These are phyloP conservation scores for Leistus spinibarbis DNA, from an alignment of 2,888 invertebrate species.

Conservation along the genomic window DNA sequence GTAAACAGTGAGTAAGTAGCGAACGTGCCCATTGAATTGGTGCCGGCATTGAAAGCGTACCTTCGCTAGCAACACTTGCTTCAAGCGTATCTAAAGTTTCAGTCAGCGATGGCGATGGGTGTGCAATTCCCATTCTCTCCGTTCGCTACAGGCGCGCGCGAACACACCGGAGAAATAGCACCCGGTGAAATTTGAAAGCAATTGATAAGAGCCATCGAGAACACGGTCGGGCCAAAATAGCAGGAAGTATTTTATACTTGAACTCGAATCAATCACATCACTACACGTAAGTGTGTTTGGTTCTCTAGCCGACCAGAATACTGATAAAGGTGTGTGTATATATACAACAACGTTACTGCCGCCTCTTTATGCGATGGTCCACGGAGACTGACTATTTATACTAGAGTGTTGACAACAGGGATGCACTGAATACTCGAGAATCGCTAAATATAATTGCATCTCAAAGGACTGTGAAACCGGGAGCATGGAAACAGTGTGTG, in stretches of 20 bases:
- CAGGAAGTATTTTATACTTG: constrained; percentile 36
- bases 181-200: constrained; percentile 35
- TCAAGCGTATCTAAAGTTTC: background rate
- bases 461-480: background rate
- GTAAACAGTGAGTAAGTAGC: background rate
- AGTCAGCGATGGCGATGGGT: background rate
- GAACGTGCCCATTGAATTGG: background rate
- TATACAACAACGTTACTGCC: background rate
- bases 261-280: constrained; percentile 38
- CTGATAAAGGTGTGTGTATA: constrained; percentile 24
- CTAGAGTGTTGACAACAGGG: background rate
- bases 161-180: constrained; percentile 1
- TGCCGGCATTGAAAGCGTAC: background rate
- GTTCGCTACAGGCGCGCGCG: background rate
- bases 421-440: too few species aligned
- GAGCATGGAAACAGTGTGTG: background rate
- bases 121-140: background rate
- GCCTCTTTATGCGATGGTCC: background rate
- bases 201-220: constrained; percentile 38
- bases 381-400: background rate
- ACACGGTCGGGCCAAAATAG: constrained; percentile 28
- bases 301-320: constrained; percentile 26
- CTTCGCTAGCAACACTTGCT: too few species aligned
- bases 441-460: too few species aligned
- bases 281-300: constrained; percentile 31